Evolutionary conservation across 2,797 vertebrate species (phyloP).

Genomic region (Champsocephalus esox): DNA sequence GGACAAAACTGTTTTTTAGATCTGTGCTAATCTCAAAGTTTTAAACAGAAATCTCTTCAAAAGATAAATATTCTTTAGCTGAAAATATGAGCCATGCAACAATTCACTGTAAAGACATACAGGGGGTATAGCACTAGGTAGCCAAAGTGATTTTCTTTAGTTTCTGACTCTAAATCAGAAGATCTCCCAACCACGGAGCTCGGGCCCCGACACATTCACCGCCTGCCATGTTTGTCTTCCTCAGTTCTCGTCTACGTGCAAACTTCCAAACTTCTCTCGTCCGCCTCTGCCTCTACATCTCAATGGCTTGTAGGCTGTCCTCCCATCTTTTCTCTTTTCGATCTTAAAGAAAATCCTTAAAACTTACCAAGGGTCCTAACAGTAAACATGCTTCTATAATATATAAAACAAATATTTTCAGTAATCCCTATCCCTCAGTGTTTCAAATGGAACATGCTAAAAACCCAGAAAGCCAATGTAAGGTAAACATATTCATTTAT

Average conservation of each 20-base stretch:
- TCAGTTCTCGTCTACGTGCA: constrained; percentile 68
- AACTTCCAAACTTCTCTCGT: constrained; percentile 67
- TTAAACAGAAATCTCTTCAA: constrained; percentile 60
- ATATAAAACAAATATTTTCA: constrained; percentile 35
- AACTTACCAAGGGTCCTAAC: constrained; percentile 27
- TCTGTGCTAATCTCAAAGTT: constrained; percentile 42
- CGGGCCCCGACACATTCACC: constrained; percentile 54
- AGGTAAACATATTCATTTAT: constrained; percentile 36
- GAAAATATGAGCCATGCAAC: constrained; percentile 45
- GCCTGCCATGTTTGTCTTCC: constrained; percentile 47
- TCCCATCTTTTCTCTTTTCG: constrained; percentile 23
- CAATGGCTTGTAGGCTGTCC: constrained; percentile 44
- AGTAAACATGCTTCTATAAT: constrained; percentile 51
- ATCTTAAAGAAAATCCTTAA: constrained; percentile 23
- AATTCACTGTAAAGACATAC: constrained; percentile 41
- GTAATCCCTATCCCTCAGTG: constrained; percentile 25
- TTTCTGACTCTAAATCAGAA: constrained; percentile 28
- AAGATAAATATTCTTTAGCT: constrained; percentile 40
- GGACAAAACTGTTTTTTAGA: constrained; percentile 23
- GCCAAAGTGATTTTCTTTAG: constrained; percentile 22
- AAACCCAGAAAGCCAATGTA: constrained; percentile 40
- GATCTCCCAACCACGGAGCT: constrained; percentile 35
- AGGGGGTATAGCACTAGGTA: constrained; percentile 20
- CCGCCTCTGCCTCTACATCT: constrained; percentile 37
- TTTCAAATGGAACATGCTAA: constrained; percentile 49